Base-by-base conservation (phyloP, 2,797 vertebrate genomes). In the Lithobates pipiens region DNA sequence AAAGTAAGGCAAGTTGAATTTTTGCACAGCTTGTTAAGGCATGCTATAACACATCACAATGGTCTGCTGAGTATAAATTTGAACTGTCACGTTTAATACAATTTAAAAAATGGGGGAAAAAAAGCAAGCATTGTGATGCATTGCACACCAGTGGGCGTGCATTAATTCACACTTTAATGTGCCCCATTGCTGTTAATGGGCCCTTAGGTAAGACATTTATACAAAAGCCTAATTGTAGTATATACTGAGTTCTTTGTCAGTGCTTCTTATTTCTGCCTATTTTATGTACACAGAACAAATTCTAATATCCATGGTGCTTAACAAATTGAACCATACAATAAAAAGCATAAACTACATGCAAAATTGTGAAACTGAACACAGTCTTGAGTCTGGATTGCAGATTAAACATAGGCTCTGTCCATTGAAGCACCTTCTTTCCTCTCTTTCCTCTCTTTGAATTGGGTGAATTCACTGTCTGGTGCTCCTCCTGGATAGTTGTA, bases 371-470 rank as follows among this genome's bases (percentile, higher is more conserved):
- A 27, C 71, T 46, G n/a, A 16, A 39, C 39, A 39, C 8, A 39
- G 11, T 80, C 34, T 18, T 27, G 25, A 11, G 32, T 83, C 16
- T 32, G n/a, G 18, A 21, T n/a, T 18, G 2, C 2, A 21, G 65
- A 78, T 92, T 91, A 94, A 83, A 93, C 91, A 0, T 92, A 93
- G n/a, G 92, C 93, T 87, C 91, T 91, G 84, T 89, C 85, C 82
- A 86, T 85, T 63, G 79, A n/a, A 46, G 90, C 0, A 0, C 83
- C 85, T 27, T 91, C 91, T 86, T 70, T 89, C 87, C 86, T 87
- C 88, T 91, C 91, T 86, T 70, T 89, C 87, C 86, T 87, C 88
- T 92, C 90, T 76, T 39, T 79, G 61, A 0, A 84, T 54, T 88
- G 88, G 32, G 85, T 89, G 7, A 70, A 72, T 44, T 86, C 25